phyloP scores from a whole-genome alignment of 2,113 vertebrate species.

The Triplophysa siluroides region DNA sequence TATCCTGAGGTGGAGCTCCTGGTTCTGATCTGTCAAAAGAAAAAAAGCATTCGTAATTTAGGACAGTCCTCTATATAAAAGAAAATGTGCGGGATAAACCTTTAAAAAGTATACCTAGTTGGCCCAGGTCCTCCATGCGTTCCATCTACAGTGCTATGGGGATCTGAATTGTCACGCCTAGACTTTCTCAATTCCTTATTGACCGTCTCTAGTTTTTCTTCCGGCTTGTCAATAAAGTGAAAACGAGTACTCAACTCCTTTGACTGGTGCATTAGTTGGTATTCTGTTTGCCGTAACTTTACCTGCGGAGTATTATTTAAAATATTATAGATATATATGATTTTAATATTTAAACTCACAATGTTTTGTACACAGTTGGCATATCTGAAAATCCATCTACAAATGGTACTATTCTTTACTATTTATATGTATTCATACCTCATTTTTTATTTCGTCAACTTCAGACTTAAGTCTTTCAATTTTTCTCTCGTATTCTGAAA shows the following conservation, averaged over 20 bases:
- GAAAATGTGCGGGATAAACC: background rate
- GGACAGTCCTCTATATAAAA: background rate
- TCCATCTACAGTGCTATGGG: conserved; percentile 76
- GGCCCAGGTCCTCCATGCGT: conserved; percentile 74
- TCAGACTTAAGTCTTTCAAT: conserved; percentile 77
- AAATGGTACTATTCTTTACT: no score
- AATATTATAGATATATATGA: background rate
- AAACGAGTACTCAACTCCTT: conserved; percentile 70
- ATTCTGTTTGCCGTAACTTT: conserved; percentile 69
- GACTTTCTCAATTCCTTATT: conserved; percentile 78
- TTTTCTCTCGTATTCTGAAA: conserved; percentile 78
- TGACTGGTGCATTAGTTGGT: conserved; percentile 62
- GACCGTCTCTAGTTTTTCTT: conserved; percentile 74
- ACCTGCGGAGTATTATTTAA: conserved; percentile 61
- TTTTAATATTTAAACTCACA: background rate
- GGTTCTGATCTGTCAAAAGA: conserved; percentile 71
- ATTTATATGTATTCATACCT: conserved; percentile 63
- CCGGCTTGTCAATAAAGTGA: conserved; percentile 74
- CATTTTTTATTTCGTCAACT: conserved; percentile 75
- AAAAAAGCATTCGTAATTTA: background rate
- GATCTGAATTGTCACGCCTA: conserved; percentile 75
- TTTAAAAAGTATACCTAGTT: background rate
- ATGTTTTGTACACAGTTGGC: no score
- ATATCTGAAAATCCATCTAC: no score
- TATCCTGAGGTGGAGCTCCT: conserved; percentile 72